These are phyloP conservation scores for Myotis vivesi DNA, from an alignment of 2,797 vertebrate species.

Conservation along the genomic window DNA sequence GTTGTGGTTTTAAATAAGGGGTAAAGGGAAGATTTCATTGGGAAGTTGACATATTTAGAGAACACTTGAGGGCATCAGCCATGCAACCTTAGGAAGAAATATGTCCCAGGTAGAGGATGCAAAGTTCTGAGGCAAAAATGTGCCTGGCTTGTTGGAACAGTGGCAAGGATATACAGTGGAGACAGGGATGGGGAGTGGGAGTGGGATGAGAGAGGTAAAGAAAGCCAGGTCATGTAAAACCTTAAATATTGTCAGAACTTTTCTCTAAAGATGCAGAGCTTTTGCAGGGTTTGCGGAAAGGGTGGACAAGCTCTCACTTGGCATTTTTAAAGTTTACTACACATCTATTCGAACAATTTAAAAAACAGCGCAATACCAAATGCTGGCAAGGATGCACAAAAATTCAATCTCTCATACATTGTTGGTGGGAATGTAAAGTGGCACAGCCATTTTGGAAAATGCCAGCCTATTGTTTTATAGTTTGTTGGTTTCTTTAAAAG, in stretches of 20 bases:
- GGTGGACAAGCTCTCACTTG: background rate
- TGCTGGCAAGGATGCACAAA: background rate
- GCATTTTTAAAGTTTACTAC: background rate
- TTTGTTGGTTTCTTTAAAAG: slow-evolving; percentile 9
- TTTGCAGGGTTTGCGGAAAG: background rate
- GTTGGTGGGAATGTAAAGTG: background rate
- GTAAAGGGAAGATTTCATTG: background rate
- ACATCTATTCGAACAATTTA: background rate
- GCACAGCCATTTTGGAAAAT: background rate
- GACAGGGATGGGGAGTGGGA: background rate
- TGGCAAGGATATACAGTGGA: background rate
- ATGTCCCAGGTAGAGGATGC: background rate
- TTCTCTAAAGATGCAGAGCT: slow-evolving; percentile 21
- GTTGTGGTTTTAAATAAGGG: background rate
- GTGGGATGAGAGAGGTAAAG: background rate
- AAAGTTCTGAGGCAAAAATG: background rate
- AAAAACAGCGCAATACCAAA: background rate
- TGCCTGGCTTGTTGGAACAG: background rate
- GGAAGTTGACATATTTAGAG: background rate
- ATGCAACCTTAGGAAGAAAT: background rate
- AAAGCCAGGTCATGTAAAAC: background rate
- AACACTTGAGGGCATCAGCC: background rate
- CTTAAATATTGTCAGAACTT: background rate
- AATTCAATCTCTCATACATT: background rate
- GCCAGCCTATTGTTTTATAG: background rate